Conservation (phyloP, 2,888 invertebrate genomes). For the Polymixis lichenea region DNA sequence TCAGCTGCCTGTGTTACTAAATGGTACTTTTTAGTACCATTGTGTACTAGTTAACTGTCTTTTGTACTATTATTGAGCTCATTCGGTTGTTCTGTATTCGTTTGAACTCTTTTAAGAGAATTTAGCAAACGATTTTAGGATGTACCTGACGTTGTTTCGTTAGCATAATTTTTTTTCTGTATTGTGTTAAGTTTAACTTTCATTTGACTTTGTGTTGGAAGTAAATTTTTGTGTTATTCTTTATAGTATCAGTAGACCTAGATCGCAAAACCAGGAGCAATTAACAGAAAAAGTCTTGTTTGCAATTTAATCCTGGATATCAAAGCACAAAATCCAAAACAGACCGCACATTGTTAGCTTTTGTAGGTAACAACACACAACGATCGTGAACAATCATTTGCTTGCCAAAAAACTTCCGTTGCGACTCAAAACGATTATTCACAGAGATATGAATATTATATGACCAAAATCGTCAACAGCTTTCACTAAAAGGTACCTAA, state of each 20-base stretch:
- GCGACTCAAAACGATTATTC: neutral
- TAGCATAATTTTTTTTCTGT: conserved; percentile 4
- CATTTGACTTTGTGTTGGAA: neutral
- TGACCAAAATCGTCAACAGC: conserved; percentile 22
- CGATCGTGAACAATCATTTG: too few relatives aligned
- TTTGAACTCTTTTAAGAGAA: conserved; percentile 45
- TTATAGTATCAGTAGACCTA: neutral
- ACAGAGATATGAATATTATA: conserved; percentile 12
- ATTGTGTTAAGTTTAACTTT: neutral
- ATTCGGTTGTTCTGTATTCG: conserved; percentile 36
- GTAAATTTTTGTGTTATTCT: neutral
- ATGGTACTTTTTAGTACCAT: conserved; percentile 52
- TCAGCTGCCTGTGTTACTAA: conserved; percentile 51
- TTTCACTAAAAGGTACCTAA: conserved; percentile 22
- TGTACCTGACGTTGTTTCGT: conserved; percentile 33
- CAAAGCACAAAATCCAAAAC: neutral
- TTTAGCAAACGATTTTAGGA: conserved; percentile 41
- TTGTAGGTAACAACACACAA: neutral
- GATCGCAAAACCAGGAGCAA: neutral
- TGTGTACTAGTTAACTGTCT: conserved; percentile 46
- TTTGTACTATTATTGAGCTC: conserved; percentile 49
- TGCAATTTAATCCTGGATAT: neutral
- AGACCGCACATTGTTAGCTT: neutral
- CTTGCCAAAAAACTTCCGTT: neutral
- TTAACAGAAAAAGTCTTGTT: neutral